Percentiles rank a stretch among this genome's conserved stretches.
phyloP scores from a whole-genome alignment of 2,888 invertebrate species.

The Anagyrus pseudococci region DNA sequence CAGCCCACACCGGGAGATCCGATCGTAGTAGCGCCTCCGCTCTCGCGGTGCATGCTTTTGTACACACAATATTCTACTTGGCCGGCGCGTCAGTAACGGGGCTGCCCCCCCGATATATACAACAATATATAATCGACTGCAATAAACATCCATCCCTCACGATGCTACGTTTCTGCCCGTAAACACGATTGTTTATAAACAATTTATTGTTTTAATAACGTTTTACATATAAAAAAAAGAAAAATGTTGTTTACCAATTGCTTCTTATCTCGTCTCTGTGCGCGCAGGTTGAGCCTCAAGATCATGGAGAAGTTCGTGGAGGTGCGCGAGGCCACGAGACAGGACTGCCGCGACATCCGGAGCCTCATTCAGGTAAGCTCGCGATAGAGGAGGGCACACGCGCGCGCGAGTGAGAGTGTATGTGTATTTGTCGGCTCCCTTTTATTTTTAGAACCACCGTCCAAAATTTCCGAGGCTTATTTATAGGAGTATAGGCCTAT shows the following conservation, averaged over 20 bases:
- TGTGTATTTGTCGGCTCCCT: not conserved
- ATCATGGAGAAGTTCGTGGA: slow-evolving; percentile 41
- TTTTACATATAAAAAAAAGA: no score
- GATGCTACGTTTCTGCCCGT: slow-evolving; percentile 38
- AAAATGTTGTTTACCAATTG: no score
- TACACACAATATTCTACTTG: no score
- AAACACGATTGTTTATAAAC: not conserved
- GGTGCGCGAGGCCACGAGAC: slow-evolving; percentile 48
- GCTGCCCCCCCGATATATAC: no score
- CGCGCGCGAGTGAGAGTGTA: no score
- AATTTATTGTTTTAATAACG: not conserved
- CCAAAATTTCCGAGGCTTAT: not conserved
- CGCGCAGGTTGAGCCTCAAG: slow-evolving; percentile 30
- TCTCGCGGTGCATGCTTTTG: no score
- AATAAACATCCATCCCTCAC: no score
- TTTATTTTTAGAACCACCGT: not conserved
- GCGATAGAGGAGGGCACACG: not conserved
- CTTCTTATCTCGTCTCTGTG: not conserved
- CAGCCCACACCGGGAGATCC: no score
- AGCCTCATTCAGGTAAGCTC: slow-evolving; percentile 49
- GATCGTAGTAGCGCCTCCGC: no score
- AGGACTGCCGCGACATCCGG: slow-evolving; percentile 50
- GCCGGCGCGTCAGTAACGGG: no score
- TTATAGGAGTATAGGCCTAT: not conserved
- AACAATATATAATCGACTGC: no score